These are phyloP conservation scores for Malurus splendens DNA, from an alignment of 2,797 vertebrate genomes.

Conservation along the genomic window DNA sequence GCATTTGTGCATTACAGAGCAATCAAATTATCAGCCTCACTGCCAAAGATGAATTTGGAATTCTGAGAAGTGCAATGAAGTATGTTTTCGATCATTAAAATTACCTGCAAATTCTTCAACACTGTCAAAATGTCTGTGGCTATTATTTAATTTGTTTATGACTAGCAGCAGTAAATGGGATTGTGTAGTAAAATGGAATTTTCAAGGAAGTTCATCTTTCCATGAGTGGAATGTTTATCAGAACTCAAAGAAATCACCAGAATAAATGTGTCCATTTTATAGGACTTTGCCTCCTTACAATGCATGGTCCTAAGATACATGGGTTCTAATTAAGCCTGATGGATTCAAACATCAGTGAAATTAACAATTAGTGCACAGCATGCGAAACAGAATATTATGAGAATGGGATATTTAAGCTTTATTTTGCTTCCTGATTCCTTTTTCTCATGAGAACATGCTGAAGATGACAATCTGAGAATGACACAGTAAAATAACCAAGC, in stretches of 20 bases:
- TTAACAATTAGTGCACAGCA: not conserved
- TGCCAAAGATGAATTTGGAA: constrained; percentile 50
- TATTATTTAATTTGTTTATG: constrained; percentile 63
- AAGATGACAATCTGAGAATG: not conserved
- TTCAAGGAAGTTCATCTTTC: constrained; percentile 48
- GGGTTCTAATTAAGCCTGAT: constrained; percentile 14
- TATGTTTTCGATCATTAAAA: constrained; percentile 59
- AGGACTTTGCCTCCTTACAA: not conserved
- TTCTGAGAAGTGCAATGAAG: constrained; percentile 46
- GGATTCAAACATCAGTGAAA: not conserved
- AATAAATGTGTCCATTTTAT: not conserved
- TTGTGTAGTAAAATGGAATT: constrained; percentile 32
- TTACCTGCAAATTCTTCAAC: constrained; percentile 43
- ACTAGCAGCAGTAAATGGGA: constrained; percentile 30
- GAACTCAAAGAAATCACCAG: not conserved
- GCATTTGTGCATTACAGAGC: constrained; percentile 54
- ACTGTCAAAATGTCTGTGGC: constrained; percentile 39
- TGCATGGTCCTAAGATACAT: not conserved
- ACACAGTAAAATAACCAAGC: not conserved
- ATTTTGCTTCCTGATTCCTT: not conserved
- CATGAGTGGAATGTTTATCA: not conserved
- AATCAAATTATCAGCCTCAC: constrained; percentile 62
- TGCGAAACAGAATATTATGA: not conserved
- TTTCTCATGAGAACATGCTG: not conserved
- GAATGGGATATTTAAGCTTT: not conserved